A percentile compares a stretch with the other conserved stretches of the same genome.
These are phyloP conservation scores for Caretta caretta DNA, from an alignment of 2,113 vertebrate species.

Conservation along the genomic window DNA sequence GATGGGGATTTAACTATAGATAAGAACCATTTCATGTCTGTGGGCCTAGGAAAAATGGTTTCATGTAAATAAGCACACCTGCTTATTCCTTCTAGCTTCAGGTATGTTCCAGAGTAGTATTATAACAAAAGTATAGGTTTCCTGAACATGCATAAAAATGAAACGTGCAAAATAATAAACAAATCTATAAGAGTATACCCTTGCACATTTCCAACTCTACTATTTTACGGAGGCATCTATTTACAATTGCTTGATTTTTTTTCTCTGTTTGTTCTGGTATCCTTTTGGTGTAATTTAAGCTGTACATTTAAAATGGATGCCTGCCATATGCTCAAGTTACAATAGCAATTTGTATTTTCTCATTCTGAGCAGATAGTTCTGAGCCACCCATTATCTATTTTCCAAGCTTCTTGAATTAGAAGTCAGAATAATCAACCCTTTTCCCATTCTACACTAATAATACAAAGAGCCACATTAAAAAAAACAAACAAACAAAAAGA, in stretches of 20 bases:
- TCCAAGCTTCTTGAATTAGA: neutral
- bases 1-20: too few relatives aligned
- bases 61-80: neutral
- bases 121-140: neutral
- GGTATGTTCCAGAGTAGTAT: neutral
- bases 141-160: neutral
- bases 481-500: neutral
- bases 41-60: too few relatives aligned
- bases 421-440: constrained; percentile 8
- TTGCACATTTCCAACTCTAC: neutral
- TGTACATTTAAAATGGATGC: neutral
- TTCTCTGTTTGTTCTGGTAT: neutral
- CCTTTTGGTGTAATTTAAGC: neutral
- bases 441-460: neutral
- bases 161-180: neutral
- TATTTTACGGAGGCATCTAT: neutral
- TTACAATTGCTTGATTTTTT: neutral
- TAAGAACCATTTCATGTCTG: too few relatives aligned
- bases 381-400: neutral
- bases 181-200: neutral
- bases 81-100: neutral
- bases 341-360: neutral
- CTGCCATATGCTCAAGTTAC: neutral
- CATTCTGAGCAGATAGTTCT: neutral
- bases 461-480: neutral